Conservation (phyloP, 2,113 vertebrate species). For the Syngnathus scovelli region DNA sequence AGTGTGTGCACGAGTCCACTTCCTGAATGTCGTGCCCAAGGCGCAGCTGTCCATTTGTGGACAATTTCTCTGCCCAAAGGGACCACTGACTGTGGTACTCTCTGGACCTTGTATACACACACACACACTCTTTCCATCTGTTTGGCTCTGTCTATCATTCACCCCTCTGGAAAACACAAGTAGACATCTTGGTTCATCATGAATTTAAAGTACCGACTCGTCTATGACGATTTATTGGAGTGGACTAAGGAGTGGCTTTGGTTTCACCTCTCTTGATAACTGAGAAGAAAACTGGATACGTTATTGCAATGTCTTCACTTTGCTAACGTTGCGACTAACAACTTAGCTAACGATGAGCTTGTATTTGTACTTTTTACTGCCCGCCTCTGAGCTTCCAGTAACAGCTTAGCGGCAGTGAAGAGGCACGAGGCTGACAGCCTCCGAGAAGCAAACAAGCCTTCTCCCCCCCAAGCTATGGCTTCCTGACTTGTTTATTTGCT, state of each 20-base stretch:
- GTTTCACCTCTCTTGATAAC: background rate
- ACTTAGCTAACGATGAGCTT: background rate
- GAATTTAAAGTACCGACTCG: constrained; percentile 8
- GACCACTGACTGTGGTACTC: constrained; percentile 35
- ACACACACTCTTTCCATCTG: constrained; percentile 56
- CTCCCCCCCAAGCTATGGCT: constrained; percentile 73
- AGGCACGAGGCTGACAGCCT: constrained; percentile 43
- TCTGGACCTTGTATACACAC: constrained; percentile 32
- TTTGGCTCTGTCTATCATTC: constrained; percentile 49
- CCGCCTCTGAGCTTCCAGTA: constrained; percentile 5
- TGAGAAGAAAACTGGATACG: background rate
- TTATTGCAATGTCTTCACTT: background rate
- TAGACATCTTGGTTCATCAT: constrained; percentile 19
- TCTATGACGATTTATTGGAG: background rate
- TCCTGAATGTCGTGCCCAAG: constrained; percentile 63
- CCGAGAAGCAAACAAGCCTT: constrained; percentile 55
- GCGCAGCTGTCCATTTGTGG: constrained; percentile 70
- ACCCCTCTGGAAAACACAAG: constrained; percentile 37
- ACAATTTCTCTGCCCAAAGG: constrained; percentile 66
- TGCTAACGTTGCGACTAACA: background rate
- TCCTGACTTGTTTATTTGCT: constrained; percentile 76
- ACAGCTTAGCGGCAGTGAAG: constrained; percentile 26
- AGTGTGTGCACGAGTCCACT: constrained; percentile 62
- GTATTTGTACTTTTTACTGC: too few species aligned
- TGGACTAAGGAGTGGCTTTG: background rate